A percentile compares a stretch with the other conserved stretches of the same genome.
Evolutionary conservation across 2,888 invertebrate species (phyloP).

Genomic region (Allolobophora icterica): DNA sequence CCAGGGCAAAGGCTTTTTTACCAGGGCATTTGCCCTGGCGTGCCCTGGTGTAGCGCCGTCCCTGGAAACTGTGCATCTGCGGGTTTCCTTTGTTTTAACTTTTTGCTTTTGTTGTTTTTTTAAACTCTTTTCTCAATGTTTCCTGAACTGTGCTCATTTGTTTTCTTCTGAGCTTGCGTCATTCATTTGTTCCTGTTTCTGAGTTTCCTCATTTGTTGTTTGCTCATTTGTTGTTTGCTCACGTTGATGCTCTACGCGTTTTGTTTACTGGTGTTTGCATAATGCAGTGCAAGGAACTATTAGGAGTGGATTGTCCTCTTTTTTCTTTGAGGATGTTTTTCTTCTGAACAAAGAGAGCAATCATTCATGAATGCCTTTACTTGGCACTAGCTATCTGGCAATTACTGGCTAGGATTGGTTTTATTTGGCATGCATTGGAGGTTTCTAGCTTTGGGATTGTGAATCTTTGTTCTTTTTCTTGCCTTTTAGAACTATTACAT

Average conservation of each 20-base stretch:
- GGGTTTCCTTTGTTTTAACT: neutral
- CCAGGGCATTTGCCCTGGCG: too few relatives aligned
- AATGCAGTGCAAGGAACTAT: too few relatives aligned
- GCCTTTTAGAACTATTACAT: slow-evolving; percentile 58
- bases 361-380: neutral
- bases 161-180: neutral
- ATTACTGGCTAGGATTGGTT: neutral
- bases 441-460: neutral
- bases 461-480: neutral
- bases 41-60: too few relatives aligned
- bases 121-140: neutral
- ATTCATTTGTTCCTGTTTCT: neutral
- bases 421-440: neutral
- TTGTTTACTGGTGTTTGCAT: neutral
- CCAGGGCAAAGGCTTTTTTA: too few relatives aligned
- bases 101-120: neutral
- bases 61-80: neutral
- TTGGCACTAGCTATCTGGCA: too few relatives aligned
- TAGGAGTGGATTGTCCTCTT: neutral
- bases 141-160: neutral
- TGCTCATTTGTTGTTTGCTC: neutral
- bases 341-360: neutral
- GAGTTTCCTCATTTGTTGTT: neutral
- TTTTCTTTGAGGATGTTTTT: neutral
- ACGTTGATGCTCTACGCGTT: neutral